Evolutionary conservation across 2,797 vertebrate species (phyloP), one percentile per base, ranked within the genome.

Genomic region (Microctenopoma steveboyesi): DNA sequence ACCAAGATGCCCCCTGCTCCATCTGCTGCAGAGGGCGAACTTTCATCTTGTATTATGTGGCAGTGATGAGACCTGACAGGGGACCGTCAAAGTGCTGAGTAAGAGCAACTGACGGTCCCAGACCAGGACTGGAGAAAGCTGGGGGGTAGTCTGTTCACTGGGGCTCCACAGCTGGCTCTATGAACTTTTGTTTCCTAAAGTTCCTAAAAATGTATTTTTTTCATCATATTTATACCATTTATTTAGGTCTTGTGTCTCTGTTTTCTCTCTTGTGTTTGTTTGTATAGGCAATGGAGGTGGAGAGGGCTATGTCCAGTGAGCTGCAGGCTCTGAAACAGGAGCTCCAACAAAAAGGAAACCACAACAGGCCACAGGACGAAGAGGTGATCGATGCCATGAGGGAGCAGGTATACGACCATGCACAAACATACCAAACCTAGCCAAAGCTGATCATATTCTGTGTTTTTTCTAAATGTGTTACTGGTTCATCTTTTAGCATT

Each of bases 361-460:
- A 84, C 16, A 81, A 67, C 57, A 78, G 84, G 70, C 76, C 81
- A 3, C 87, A 92, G 77, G 93, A 93, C 0, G 93, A 95, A 56
- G 93, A 94, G 84, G 66, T 94, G 61, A 87, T 95, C 67, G 92
- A 89, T 60, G 90, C 91, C 74, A 91, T 94, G 89, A 92, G 66
- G 84, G 93, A 95, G 76, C 92, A 95, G 93, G 94, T 94, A 84
- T 22, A 75, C 63, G 15, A 13, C 40, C 1, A 11, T 3, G 11
- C 51, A 30, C 28, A 30, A 56, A 45, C 18, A 28, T 27, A 40
- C 7, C 18, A 35, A 51, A 18, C 13, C 33, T 45, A 33, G 18
- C 8, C 18, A 15, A 35, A 43, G 40, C n/a, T 49, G 15, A 53
- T 57, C 8, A 33, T 33, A 33, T 33, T 33, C 5, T 33, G 30